Evolutionary conservation across 2,888 invertebrate species (phyloP), one percentile per base, ranked within the genome.

Genomic region (Conops quadrifasciatus): DNA sequence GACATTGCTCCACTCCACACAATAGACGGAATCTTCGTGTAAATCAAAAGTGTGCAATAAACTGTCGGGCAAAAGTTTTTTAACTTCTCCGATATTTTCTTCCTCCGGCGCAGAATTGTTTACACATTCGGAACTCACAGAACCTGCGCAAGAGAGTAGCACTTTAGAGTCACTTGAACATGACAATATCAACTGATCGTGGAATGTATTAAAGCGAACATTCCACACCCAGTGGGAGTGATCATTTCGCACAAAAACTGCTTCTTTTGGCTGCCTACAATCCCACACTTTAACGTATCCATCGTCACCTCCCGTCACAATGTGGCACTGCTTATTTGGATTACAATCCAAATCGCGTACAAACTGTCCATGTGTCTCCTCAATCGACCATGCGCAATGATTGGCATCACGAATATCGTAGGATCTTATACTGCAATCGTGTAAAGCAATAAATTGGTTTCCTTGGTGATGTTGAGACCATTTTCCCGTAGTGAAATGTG

Each of bases 1-100:
- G 28, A 95, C 95, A 26, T 94, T 91, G 74, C 97, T 97, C 98
- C 98, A 99, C 86, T 97, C 97, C 0, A 94, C 95, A 80, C 94
- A 94, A 87, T 98, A 99, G 19, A 99, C 98, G 7, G 96, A 96
- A 86, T 99, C 98, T 84, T 98, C 98, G 82, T 99, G 98, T 79
- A 97, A 96, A 83, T 98, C 97, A 82, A 96, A 97, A 72, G 93
- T 94, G 68, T 94, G 93, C 4, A 98, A 88, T 0, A 97, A 91
- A 1, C 96, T 96, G 87, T 98, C 98, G 75, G 92, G 90, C 30
- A 84, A 77, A 28, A 81, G 72, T 47, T 80, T 84, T 36, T 78
- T 80, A 0, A 79, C 76, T 53, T 80, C 80, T n/a, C 4, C 49
- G 15, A n/a, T 1, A 47, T 45, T 59, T 26, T 62, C 65, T 1